A percentile compares a stretch with the other conserved stretches of the same genome.
phyloP scores from a whole-genome alignment of 2,888 invertebrate species.

The Rhingia campestris region DNA sequence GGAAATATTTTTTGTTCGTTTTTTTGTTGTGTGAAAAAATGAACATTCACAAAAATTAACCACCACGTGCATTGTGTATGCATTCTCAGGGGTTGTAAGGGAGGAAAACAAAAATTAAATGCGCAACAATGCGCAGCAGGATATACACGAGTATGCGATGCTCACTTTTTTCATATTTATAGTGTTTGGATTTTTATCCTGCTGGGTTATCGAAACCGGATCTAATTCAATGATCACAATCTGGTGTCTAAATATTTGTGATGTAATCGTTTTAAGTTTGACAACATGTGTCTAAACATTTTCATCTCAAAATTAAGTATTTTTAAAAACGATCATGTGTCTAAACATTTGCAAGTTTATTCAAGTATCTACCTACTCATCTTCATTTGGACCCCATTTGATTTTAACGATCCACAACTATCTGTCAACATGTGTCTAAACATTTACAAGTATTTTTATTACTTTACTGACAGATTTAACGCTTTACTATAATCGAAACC shows the following conservation, averaged over 20 bases:
- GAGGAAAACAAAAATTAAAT: slow-evolving; percentile 60
- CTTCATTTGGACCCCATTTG: slow-evolving; percentile 5
- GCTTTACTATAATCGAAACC: slow-evolving; percentile 18
- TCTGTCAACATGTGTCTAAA: slow-evolving; percentile 69
- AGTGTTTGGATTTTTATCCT: not conserved
- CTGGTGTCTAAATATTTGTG: slow-evolving; percentile 14
- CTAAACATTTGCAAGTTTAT: not conserved
- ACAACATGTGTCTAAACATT: slow-evolving; percentile 13
- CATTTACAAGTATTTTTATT: slow-evolving; percentile 68
- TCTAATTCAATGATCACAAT: slow-evolving; percentile 31
- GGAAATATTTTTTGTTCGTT: slow-evolving; percentile 23
- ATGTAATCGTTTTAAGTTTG: not conserved
- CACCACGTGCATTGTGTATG: slow-evolving; percentile 68
- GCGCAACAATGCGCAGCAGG: slow-evolving; percentile 72
- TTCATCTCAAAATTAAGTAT: too few species aligned
- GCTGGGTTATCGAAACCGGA: slow-evolving; percentile 40
- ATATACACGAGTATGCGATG: slow-evolving; percentile 46
- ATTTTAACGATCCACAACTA: slow-evolving; percentile 34
- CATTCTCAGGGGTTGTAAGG: slow-evolving; percentile 58
- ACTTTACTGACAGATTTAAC: slow-evolving; percentile 67
- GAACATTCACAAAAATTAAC: slow-evolving; percentile 71
- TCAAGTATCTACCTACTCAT: not conserved
- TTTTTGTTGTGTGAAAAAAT: slow-evolving; percentile 48
- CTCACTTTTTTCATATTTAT: slow-evolving; percentile 42
- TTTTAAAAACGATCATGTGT: not conserved